Evolutionary conservation across 2,888 invertebrate species (phyloP).

Genomic region (Colletes collaris): DNA sequence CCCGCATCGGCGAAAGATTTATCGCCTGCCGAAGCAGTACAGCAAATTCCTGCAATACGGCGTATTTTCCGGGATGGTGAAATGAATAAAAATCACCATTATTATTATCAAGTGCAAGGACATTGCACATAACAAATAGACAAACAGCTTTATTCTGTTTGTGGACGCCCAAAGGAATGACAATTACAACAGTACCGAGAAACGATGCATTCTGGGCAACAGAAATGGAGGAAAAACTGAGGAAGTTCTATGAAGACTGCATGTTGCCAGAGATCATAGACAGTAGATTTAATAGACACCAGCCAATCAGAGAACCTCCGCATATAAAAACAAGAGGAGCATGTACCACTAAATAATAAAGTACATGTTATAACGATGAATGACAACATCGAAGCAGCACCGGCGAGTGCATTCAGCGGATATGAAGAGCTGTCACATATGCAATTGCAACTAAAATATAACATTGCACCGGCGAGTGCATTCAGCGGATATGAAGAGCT

Average conservation of each 20-base stretch:
- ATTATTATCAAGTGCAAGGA: conserved; percentile 17
- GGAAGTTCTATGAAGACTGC: not conserved
- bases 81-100: conserved; percentile 7
- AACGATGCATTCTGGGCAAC: not conserved
- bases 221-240: not conserved
- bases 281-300: not conserved
- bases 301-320: not conserved
- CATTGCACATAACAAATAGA: conserved; percentile 8
- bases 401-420: too few species aligned
- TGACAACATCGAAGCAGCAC: too few species aligned
- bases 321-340: not conserved
- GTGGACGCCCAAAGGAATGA: too few species aligned
- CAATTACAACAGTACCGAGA: not conserved
- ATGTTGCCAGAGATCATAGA: too few species aligned
- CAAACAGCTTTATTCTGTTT: too few species aligned
- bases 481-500: not conserved
- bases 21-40: not conserved
- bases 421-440: too few species aligned
- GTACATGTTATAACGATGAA: too few species aligned
- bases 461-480: too few species aligned
- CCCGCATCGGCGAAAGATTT: not conserved
- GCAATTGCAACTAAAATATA: too few species aligned
- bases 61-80: conserved; percentile 1
- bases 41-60: not conserved
- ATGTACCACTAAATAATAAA: too few species aligned